phyloP scores from a whole-genome alignment of 2,797 vertebrate species.

The Arrhamphus sclerolepis region DNA sequence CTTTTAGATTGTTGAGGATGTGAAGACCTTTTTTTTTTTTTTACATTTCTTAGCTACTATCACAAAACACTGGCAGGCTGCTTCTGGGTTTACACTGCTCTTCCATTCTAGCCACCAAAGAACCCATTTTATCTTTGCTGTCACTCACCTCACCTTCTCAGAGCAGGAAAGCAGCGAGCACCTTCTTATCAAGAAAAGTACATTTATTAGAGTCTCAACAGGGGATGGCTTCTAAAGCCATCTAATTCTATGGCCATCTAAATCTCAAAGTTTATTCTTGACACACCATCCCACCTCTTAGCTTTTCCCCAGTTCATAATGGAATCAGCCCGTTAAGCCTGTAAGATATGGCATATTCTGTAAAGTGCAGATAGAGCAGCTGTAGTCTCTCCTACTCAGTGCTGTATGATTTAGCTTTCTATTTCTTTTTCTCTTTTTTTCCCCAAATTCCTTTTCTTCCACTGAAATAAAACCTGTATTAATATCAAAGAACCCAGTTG shows the following conservation, averaged over 20 bases:
- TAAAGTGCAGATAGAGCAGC: constrained; percentile 23
- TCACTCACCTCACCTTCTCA: constrained; percentile 66
- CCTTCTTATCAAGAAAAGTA: constrained; percentile 61
- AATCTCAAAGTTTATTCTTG: constrained; percentile 51
- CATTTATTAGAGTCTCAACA: constrained; percentile 60
- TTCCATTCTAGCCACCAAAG: constrained; percentile 66
- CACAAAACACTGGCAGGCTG: constrained; percentile 66
- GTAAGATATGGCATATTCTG: constrained; percentile 31
- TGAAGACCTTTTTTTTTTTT: constrained; percentile 52
- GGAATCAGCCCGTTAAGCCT: constrained; percentile 24
- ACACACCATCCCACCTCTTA: constrained; percentile 36
- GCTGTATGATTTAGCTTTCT: constrained; percentile 2
- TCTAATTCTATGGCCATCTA: constrained; percentile 30
- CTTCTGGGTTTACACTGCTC: constrained; percentile 65
- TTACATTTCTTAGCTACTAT: constrained; percentile 43
- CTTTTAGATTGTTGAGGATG: constrained; percentile 47
- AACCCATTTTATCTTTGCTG: constrained; percentile 72
- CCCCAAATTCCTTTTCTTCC: not conserved
- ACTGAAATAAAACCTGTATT: constrained; percentile 6
- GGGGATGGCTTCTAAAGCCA: constrained; percentile 42
- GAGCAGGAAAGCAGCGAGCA: constrained; percentile 46
- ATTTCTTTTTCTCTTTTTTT: too few relatives aligned
- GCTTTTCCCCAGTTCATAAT: constrained; percentile 23
- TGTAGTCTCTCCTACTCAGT: constrained; percentile 27
- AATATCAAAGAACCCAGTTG: constrained; percentile 10